phyloP scores from a whole-genome alignment of 2,113 vertebrate genomes.

The Saguinus imperator region DNA sequence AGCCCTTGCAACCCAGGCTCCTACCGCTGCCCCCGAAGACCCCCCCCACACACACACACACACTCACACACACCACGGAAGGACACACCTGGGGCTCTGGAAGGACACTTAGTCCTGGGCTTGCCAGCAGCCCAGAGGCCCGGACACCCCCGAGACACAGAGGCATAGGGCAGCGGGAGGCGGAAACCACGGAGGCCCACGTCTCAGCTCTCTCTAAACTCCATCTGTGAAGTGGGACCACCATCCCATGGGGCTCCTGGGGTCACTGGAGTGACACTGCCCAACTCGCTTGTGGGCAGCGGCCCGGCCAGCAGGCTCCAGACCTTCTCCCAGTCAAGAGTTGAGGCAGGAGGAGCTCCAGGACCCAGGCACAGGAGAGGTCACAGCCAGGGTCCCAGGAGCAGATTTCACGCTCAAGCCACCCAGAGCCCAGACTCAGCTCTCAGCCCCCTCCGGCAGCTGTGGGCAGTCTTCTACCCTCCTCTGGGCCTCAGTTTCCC shows the following conservation, averaged over 20 bases:
- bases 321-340: not conserved
- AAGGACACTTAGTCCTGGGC: too few relatives aligned
- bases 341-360: not conserved
- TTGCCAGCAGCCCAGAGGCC: not conserved
- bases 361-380: not conserved
- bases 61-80: not conserved
- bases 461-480: not conserved
- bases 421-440: not conserved
- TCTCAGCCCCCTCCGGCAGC: not conserved
- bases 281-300: accelerated
- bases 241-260: not conserved
- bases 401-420: not conserved
- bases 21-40: not conserved
- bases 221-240: too few relatives aligned
- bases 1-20: not conserved
- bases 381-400: not conserved
- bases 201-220: not conserved
- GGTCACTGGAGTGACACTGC: not conserved
- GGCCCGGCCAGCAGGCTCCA: accelerated
- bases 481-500: not conserved
- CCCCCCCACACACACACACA: accelerated
- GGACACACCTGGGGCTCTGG: not conserved
- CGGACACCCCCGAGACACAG: not conserved
- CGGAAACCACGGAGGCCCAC: not conserved
- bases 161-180: not conserved